Evolutionary conservation across 2,113 vertebrate species (phyloP).

Genomic region (Suricata suricatta): DNA sequence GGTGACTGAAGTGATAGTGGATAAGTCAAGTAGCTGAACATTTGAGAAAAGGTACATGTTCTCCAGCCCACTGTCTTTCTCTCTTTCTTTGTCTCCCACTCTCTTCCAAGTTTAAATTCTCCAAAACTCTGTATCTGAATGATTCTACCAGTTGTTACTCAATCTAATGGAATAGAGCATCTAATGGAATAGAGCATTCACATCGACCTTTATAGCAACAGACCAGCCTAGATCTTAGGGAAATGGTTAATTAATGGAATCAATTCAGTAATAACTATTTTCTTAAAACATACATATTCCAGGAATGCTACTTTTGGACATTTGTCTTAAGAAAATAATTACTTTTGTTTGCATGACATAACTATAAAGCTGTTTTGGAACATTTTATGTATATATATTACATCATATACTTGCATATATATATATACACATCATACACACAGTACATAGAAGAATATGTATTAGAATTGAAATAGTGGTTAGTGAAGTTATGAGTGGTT

Average conservation of each 20-base stretch:
- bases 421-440: not conserved
- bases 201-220: not conserved
- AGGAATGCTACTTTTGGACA: not conserved
- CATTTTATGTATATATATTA: not conserved
- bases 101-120: not conserved
- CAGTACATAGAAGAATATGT: not conserved
- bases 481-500: not conserved
- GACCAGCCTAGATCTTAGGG: not conserved
- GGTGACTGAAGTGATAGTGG: not conserved
- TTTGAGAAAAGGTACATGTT: not conserved
- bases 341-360: not conserved
- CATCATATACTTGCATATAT: not conserved
- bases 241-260: not conserved
- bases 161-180: not conserved
- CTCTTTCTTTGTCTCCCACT: not conserved
- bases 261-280: not conserved
- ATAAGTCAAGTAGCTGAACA: not conserved
- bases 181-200: not conserved
- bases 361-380: not conserved
- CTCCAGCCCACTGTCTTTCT: not conserved
- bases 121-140: not conserved
- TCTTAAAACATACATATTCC: not conserved
- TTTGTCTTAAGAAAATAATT: not conserved
- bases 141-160: not conserved
- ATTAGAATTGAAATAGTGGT: constrained; percentile 3